Evolutionary conservation across 2,113 vertebrate genomes (phyloP), one percentile per base, ranked within the genome.

Genomic region (Centropus bengalensis): DNA sequence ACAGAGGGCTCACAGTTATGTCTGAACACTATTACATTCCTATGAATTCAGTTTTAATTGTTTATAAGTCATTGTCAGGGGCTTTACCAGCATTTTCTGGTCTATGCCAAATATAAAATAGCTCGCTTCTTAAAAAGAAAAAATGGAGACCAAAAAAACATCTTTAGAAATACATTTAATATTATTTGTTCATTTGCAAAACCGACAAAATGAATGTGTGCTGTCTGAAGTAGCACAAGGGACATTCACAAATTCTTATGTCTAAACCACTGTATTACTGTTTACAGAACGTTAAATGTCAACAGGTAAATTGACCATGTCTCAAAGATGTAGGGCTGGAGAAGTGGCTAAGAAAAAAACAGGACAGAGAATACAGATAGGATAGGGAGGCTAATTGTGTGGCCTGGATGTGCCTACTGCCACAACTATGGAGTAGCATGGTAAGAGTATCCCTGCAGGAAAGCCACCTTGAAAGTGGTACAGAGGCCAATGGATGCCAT

Each of bases 121-220:
- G 77, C 8, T 40, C 67, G 14, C 12, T 76, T 74, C 52, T 63
- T 60, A 68, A 71, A 93, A 79, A 67, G 42, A 88, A 81, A 73
- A 59, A 17, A 44, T 6, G 20, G 21, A 96, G n/a, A 90, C 71
- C 15, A 68, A 33, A 54, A 67, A 5, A 10, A 40, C 18, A 33
- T 28, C 91, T 91, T 95, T 47, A 80, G 38, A 93, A 92, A 81
- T 54, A 22, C 2, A 3, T 97, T 97, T 97, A 97, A 94, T 96
- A 70, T 17, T 66, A 56, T n/a, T 64, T 67, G 28, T 83, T 92
- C 17, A 36, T 55, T 56, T 49, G 42, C 36, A 60, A 87, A 71
- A 64, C 42, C 85, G 42, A 14, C 19, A 79, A 58, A 73, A 64
- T 3, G 6, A 38, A 32, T 1, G 0, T 6, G 10, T 45, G 18